A percentile compares a stretch with the other conserved stretches of the same genome.
Conservation (phyloP, 92 coral and sea anemone species). For the Plumapathes pennacea region DNA sequence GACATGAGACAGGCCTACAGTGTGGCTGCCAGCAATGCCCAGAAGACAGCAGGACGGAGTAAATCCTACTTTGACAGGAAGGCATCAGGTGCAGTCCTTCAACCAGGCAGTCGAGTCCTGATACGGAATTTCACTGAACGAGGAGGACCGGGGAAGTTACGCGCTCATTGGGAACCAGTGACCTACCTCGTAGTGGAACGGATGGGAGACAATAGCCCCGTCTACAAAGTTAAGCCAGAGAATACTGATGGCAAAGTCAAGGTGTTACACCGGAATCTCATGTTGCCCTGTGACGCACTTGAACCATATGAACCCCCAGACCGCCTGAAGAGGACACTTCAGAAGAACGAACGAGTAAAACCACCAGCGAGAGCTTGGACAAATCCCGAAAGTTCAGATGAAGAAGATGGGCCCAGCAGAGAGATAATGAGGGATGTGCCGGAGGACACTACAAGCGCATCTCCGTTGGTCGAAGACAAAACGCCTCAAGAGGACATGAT, state of each 20-base stretch:
- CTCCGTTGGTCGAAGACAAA: not conserved
- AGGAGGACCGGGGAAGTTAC: conserved; percentile 27
- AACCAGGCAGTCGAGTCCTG: conserved; percentile 26
- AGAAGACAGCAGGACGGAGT: conserved; percentile 10
- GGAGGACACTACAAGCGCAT: not conserved
- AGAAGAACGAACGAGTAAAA: not conserved
- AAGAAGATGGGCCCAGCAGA: not conserved
- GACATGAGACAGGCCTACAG: conserved; percentile 24
- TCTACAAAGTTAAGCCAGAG: conserved; percentile 25
- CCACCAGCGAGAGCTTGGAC: not conserved
- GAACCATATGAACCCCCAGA: conserved; percentile 7
- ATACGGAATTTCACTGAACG: conserved; percentile 13
- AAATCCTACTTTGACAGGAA: conserved; percentile 22
- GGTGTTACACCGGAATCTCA: conserved; percentile 25
- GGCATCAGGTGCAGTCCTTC: conserved; percentile 23
- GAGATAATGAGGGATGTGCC: not conserved
- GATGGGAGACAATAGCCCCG: conserved; percentile 20
- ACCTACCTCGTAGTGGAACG: conserved; percentile 19
- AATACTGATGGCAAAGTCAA: conserved; percentile 9
- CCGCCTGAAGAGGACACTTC: not conserved
- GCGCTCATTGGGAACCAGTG: conserved; percentile 9
- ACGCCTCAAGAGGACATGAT: not conserved
- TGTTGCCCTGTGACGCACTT: conserved; percentile 23
- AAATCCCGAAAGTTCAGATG: not conserved
- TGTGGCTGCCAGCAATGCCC: conserved; percentile 15